Conservation (phyloP, 2,797 vertebrate species). For the Decapterus maruadsi region DNA sequence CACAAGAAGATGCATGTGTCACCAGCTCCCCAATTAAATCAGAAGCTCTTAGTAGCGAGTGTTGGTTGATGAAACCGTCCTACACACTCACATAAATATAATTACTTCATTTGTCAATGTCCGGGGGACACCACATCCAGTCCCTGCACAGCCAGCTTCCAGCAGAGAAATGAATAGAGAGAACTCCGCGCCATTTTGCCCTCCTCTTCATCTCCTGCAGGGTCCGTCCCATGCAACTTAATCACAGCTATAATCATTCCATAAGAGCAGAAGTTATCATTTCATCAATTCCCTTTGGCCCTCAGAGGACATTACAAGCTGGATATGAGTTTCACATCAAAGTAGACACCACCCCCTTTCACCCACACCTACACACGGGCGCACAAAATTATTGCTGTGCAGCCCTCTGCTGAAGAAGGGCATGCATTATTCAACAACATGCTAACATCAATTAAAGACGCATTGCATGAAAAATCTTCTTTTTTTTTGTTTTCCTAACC, state of each 20-base stretch:
- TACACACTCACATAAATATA: conserved; percentile 79
- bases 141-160: conserved; percentile 30
- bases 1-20: conserved; percentile 66
- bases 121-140: conserved; percentile 53
- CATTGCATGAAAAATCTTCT: conserved; percentile 37
- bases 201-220: conserved; percentile 42
- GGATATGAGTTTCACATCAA: conserved; percentile 55
- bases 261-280: conserved; percentile 59
- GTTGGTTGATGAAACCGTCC: conserved; percentile 75
- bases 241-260: conserved; percentile 63
- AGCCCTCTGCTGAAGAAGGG: conserved; percentile 26
- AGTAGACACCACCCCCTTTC: conserved; percentile 32
- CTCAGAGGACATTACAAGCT: conserved; percentile 42
- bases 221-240: conserved; percentile 46
- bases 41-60: conserved; percentile 57
- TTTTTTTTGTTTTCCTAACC: conserved; percentile 11
- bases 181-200: conserved; percentile 28
- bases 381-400: conserved; percentile 19
- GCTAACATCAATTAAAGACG: conserved; percentile 66
- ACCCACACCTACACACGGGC: conserved; percentile 28
- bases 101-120: conserved; percentile 85
- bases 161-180: conserved; percentile 32
- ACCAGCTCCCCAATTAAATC: conserved; percentile 69
- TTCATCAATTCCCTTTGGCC: conserved; percentile 61
- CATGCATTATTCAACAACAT: conserved; percentile 72